Evolutionary conservation across 2,888 invertebrate genomes (phyloP).

Genomic region (Drosophila imparisetae): DNA sequence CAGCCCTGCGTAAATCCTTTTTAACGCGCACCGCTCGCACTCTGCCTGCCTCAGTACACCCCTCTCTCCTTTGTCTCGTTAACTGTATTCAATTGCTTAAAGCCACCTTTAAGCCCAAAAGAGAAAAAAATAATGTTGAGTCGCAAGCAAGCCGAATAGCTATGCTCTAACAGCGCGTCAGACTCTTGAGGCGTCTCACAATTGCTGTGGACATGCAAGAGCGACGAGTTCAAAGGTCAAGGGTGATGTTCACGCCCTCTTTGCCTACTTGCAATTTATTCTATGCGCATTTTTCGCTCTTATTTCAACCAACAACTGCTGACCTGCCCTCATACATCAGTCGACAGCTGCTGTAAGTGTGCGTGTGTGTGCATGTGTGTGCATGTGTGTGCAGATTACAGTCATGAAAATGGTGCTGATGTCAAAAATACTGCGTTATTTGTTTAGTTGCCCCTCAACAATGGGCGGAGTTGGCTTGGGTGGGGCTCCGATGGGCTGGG

Average conservation of each 20-base stretch:
- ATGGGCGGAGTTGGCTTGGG: not conserved
- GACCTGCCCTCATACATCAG: constrained; percentile 71
- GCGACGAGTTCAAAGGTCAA: constrained; percentile 24
- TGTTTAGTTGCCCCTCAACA: constrained; percentile 48
- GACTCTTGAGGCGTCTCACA: not conserved
- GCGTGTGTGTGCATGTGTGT: not conserved
- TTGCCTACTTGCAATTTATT: constrained; percentile 62
- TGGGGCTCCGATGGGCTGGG: not conserved
- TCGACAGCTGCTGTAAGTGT: constrained; percentile 42
- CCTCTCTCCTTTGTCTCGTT: constrained; percentile 17
- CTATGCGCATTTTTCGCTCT: constrained; percentile 53
- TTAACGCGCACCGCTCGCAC: constrained; percentile 19
- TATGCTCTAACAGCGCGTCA: constrained; percentile 5
- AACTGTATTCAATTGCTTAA: constrained; percentile 33
- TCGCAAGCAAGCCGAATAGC: not conserved
- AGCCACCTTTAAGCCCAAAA: not conserved
- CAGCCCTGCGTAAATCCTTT: constrained; percentile 56
- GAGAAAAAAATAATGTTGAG: not conserved
- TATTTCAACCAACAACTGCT: constrained; percentile 46
- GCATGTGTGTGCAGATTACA: constrained; percentile 49
- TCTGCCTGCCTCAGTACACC: not conserved
- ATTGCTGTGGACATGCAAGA: not conserved
- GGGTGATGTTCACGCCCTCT: constrained; percentile 10
- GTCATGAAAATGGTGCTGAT: constrained; percentile 51
- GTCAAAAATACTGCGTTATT: constrained; percentile 73